Evolutionary conservation across 37 sponge, comb jelly and placozoan species (phyloP).

Genomic region (Dysidea cf. avara): DNA sequence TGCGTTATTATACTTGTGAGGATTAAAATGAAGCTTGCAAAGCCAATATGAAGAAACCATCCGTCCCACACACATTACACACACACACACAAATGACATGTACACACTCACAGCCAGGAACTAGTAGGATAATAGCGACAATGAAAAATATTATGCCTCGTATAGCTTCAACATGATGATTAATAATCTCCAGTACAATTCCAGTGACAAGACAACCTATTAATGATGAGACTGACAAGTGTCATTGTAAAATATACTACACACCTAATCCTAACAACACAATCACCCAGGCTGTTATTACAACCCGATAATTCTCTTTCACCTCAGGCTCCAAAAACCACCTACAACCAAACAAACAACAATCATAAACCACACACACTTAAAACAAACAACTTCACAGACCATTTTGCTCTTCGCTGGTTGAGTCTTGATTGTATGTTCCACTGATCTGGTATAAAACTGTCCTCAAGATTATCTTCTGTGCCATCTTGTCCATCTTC

Average conservation of each 20-base stretch:
- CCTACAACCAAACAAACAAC: slow-evolving; percentile 31
- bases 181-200: slow-evolving; percentile 38
- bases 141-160: slow-evolving; percentile 63
- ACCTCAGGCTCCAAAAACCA: slow-evolving; percentile 64
- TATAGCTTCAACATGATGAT: slow-evolving; percentile 28
- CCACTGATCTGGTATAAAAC: too few relatives aligned
- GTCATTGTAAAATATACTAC: not conserved
- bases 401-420: too few relatives aligned
- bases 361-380: not conserved
- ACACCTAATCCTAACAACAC: slow-evolving; percentile 50
- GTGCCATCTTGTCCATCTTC: too few relatives aligned
- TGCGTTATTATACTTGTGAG: too few relatives aligned
- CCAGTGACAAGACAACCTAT: slow-evolving; percentile 34
- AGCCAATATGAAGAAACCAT: too few relatives aligned
- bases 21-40: too few relatives aligned
- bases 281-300: slow-evolving; percentile 41
- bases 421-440: too few relatives aligned
- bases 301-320: slow-evolving; percentile 58
- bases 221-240: not conserved
- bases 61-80: too few relatives aligned
- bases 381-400: not conserved
- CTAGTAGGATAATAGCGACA: slow-evolving; percentile 42
- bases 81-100: too few relatives aligned
- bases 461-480: too few relatives aligned
- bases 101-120: slow-evolving; percentile 51